A percentile compares a stretch with the other conserved stretches of the same genome.
Evolutionary conservation across 1,140 invertebrate genomes (phyloP).

Genomic region (Heliconius hermathena): DNA sequence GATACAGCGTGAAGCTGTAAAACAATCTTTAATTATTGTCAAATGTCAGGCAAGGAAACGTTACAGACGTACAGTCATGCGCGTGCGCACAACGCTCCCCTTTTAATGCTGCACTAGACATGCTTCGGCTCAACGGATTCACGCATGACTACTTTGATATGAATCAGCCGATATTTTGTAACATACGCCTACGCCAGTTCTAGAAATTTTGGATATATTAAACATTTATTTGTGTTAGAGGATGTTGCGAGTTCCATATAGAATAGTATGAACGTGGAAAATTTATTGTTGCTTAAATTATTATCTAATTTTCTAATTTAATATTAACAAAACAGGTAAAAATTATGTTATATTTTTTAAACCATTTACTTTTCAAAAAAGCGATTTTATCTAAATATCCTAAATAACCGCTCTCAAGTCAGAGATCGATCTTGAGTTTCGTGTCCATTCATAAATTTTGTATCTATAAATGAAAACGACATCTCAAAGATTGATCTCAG

Average conservation of each 20-base stretch:
- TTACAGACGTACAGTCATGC: constrained; percentile 19
- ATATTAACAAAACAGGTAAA: neutral
- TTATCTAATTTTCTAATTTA: too few relatives aligned
- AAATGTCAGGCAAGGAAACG: constrained; percentile 19
- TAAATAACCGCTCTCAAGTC: too few relatives aligned
- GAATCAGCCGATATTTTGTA: constrained; percentile 36
- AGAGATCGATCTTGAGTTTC: too few relatives aligned
- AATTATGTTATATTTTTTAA: neutral
- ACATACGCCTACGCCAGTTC: neutral
- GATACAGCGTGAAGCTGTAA: too few relatives aligned
- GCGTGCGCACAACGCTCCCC: constrained; percentile 44
- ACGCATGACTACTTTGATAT: constrained; percentile 50
- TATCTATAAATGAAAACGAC: too few relatives aligned
- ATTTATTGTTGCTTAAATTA: too few relatives aligned
- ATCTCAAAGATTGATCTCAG: too few relatives aligned
- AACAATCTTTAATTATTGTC: neutral
- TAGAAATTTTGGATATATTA: constrained; percentile 1
- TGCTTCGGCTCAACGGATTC: constrained; percentile 43
- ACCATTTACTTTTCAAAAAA: neutral
- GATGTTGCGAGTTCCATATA: neutral
- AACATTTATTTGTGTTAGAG: neutral
- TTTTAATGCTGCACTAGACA: constrained; percentile 44
- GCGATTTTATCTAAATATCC: neutral
- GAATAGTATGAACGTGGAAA: neutral
- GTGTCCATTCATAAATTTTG: too few relatives aligned